Evolutionary conservation across 2,888 invertebrate genomes (phyloP).

Genomic region (Lithosia quadra): DNA sequence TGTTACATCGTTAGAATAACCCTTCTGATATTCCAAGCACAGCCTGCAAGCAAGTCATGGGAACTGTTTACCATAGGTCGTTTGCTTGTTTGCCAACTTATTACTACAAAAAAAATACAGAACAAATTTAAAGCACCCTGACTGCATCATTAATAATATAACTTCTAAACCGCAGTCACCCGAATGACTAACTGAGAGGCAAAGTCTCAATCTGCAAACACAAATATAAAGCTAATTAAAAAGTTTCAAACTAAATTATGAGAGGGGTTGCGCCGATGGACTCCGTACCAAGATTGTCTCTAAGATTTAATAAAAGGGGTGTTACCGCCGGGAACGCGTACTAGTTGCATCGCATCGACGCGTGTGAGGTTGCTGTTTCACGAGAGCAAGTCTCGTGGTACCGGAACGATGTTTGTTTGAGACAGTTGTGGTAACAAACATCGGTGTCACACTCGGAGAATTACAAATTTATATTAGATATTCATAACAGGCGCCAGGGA

Average conservation of each 20-base stretch:
- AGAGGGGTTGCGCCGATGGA: constrained; percentile 83
- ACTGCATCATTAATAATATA: constrained; percentile 79
- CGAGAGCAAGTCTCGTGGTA: constrained; percentile 67
- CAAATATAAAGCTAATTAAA: constrained; percentile 88
- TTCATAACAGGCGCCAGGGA: constrained; percentile 83
- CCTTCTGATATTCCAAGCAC: neutral
- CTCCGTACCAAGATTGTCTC: constrained; percentile 83
- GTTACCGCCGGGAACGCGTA: constrained; percentile 73
- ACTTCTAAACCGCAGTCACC: constrained; percentile 78
- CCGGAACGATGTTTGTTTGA: constrained; percentile 75
- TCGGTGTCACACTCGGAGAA: constrained; percentile 82
- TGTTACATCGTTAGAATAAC: too few species aligned
- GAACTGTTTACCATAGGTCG: neutral
- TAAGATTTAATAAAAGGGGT: constrained; percentile 81
- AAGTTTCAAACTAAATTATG: constrained; percentile 87
- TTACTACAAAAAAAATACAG: constrained; percentile 9
- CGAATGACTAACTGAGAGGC: constrained; percentile 80
- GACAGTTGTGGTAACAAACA: constrained; percentile 82
- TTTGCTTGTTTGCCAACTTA: neutral
- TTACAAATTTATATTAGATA: constrained; percentile 85
- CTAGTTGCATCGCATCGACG: constrained; percentile 45
- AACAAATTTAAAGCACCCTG: constrained; percentile 49
- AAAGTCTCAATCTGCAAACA: constrained; percentile 86
- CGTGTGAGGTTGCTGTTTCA: constrained; percentile 44
- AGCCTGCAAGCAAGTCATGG: neutral